Evolutionary conservation across 2,888 invertebrate genomes (phyloP), one percentile per base, ranked within the genome.

Genomic region (Empis stercorea): DNA sequence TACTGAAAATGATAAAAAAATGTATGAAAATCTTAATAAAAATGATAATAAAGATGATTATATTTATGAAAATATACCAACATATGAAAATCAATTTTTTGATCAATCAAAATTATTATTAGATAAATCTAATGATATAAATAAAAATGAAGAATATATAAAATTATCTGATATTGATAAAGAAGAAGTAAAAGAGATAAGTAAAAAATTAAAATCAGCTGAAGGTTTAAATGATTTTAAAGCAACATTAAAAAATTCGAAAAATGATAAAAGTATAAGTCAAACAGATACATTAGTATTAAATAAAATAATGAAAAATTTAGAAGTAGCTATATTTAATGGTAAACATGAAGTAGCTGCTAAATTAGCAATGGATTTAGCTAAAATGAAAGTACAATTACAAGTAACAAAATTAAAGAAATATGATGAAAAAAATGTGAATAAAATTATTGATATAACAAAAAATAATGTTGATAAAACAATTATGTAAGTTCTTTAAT

Each of bases 301-400:
- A 44, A 79, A 77, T 62, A 70, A 75, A 58, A 65, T 85, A 53
- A 71, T 87, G 55, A 76, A 76, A 61, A 76, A 82, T 63, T 70
- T 89, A 46, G 87, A 88, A 66, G 75, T 76, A 47, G 83, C 87
- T 2, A 88, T 89, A 57, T 79, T 82, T 4, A 78, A 77, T 60
- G 87, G 87, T 9, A 80, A 87, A 58, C 78, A 85, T 66, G 75
- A 74, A 44, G 76, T 82, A 54, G 87, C 88, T 3, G 82, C 87
- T 0, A 76, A 77, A 52, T 76, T 86, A 43, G 87, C 88, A 1
- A 75, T 79, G 53, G 83, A 87, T 64, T 70, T 88, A 54, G 87
- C 87, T 0, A 78, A 83, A 52, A 69, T 86, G 51, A 81, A 83
- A 63, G 76, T 87, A 44, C 81, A 81, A 49, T 84, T 86, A 66